These are phyloP conservation scores for Calcarius ornatus DNA, from an alignment of 2,113 vertebrate species.

Conservation along the genomic window DNA sequence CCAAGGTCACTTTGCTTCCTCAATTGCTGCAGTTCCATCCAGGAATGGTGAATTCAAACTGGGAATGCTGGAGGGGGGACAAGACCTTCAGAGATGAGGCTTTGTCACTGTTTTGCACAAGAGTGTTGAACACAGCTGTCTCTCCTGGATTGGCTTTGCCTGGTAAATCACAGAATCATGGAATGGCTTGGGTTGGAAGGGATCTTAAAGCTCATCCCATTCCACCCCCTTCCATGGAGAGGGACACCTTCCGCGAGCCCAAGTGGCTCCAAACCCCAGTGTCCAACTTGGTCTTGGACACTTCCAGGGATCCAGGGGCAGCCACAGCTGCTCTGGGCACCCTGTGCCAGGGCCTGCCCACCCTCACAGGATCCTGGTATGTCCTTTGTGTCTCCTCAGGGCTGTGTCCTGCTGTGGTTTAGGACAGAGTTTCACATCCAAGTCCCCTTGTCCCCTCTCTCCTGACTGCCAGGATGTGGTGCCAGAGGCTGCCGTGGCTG, in stretches of 20 bases:
- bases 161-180: neutral
- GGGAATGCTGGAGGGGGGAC: neutral
- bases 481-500: constrained; percentile 22
- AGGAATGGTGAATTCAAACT: neutral
- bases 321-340: neutral
- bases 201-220: neutral
- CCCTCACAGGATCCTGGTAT: neutral
- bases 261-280: neutral
- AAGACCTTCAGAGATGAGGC: neutral
- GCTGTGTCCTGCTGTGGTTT: neutral
- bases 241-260: rapidly evolving
- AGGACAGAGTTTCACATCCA: rapidly evolving
- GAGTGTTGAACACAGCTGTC: neutral
- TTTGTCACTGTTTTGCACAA: neutral
- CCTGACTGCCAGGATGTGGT: constrained; percentile 67
- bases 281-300: rapidly evolving
- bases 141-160: neutral
- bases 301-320: neutral
- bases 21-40: neutral
- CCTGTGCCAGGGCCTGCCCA: neutral
- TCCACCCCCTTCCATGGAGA: neutral
- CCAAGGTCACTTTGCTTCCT: neutral
- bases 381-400: neutral
- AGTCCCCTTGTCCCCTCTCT: neutral
- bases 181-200: neutral